These are phyloP conservation scores for Xanthorhoe designata DNA, from an alignment of 2,888 invertebrate genomes.

Conservation along the genomic window DNA sequence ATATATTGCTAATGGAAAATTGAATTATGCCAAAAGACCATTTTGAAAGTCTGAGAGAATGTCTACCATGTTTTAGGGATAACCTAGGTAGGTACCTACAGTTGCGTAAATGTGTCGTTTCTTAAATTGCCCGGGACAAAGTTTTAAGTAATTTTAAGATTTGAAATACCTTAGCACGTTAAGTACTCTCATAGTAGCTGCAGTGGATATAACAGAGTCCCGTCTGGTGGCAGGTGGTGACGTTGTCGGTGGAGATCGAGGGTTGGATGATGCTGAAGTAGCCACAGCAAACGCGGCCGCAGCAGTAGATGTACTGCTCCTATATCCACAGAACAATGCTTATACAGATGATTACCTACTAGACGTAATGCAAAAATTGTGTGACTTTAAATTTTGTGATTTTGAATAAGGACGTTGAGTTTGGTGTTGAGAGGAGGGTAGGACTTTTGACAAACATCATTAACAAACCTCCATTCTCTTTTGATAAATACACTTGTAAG, in stretches of 20 bases:
- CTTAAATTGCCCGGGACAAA: no score
- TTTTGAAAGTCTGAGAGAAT: no score
- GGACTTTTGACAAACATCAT: neutral
- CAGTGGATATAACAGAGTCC: constrained; percentile 94
- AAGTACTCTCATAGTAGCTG: constrained; percentile 96
- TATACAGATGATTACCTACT: neutral
- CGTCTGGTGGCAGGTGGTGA: constrained; percentile 80
- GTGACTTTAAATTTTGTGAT: neutral
- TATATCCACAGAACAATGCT: constrained; percentile 58
- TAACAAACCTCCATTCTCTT: neutral
- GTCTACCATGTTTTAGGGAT: no score
- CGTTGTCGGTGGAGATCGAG: constrained; percentile 87
- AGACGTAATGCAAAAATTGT: neutral
- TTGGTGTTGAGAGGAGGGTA: neutral
- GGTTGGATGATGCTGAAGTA: constrained; percentile 94
- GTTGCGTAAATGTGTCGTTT: no score
- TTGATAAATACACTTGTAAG: neutral
- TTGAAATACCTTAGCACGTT: constrained; percentile 89
- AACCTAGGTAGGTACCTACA: no score
- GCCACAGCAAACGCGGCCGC: constrained; percentile 96
- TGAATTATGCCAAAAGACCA: no score
- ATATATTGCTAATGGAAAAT: no score
- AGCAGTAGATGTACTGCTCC: constrained; percentile 94
- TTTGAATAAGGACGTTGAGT: neutral
- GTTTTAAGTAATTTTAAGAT: no score